These are phyloP conservation scores for Hystrix brachyura DNA, from an alignment of 2,113 vertebrate genomes.

Conservation along the genomic window DNA sequence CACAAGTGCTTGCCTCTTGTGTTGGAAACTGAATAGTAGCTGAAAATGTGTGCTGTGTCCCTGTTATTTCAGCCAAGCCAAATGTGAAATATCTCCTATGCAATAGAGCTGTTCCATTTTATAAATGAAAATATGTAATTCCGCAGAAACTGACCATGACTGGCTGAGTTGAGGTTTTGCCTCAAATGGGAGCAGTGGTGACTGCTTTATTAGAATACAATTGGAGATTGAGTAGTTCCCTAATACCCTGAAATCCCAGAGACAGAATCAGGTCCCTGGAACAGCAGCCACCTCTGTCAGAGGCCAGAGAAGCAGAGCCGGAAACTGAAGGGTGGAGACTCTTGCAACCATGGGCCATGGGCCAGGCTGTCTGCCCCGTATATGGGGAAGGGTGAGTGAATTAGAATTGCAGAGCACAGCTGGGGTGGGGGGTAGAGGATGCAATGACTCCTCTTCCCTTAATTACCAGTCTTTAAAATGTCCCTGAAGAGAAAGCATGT, in stretches of 20 bases:
- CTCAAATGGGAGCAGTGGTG: background rate
- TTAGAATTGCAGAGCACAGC: background rate
- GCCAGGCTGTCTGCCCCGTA: background rate
- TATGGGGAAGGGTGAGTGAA: background rate
- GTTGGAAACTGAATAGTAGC: background rate
- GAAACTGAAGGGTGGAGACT: background rate
- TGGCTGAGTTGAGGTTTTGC: background rate
- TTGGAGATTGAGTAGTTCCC: background rate
- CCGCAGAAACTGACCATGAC: background rate
- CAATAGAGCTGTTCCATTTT: background rate
- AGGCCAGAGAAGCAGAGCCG: background rate
- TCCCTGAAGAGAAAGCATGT: background rate
- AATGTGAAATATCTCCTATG: background rate
- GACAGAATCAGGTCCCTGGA: background rate
- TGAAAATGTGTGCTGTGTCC: background rate
- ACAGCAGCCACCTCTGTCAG: background rate
- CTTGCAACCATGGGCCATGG: fast-evolving
- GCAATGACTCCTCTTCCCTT: slow-evolving; percentile 25
- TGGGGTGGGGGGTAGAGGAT: background rate
- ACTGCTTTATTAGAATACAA: background rate
- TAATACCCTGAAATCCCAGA: background rate
- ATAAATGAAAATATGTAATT: slow-evolving; percentile 27
- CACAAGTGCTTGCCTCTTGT: background rate
- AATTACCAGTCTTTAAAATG: background rate
- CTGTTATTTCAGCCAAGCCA: background rate